Percentiles rank a stretch among this genome's conserved stretches.
phyloP scores from a whole-genome alignment of 2,888 invertebrate genomes.

The Agelastica alni region DNA sequence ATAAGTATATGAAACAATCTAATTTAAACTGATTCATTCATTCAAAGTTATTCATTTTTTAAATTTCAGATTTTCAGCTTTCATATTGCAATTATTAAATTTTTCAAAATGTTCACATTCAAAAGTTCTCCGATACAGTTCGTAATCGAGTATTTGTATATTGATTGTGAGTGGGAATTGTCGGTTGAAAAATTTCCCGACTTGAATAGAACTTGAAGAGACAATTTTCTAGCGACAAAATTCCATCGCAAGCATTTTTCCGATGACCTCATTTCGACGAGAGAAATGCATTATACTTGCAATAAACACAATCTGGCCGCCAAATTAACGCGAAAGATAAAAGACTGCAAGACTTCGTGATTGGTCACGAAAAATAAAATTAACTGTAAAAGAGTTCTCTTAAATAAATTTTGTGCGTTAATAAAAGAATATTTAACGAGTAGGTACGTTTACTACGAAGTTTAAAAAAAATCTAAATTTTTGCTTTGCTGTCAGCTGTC shows the following conservation, averaged over 20 bases:
- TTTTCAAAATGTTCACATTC: not conserved
- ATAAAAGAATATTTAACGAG: too few species aligned
- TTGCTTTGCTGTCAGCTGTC: too few species aligned
- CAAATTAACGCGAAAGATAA: too few species aligned
- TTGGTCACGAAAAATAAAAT: too few species aligned
- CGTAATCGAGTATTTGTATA: conserved; percentile 10
- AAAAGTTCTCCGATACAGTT: not conserved
- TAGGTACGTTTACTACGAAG: too few species aligned
- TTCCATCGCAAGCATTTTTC: conserved; percentile 16
- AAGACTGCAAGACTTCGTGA: too few species aligned
- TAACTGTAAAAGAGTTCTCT: too few species aligned
- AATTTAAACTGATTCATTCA: too few species aligned
- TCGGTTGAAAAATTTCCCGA: conserved; percentile 8
- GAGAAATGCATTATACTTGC: not conserved
- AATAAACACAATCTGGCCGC: too few species aligned
- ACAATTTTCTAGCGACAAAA: conserved; percentile 11
- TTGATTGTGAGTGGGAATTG: conserved; percentile 10
- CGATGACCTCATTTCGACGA: conserved; percentile 13
- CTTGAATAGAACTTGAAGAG: conserved; percentile 11
- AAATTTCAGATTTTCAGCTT: not conserved
- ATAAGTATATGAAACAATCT: too few species aligned
- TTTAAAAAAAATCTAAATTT: too few species aligned
- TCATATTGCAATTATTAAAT: not conserved
- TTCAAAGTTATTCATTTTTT: not conserved
- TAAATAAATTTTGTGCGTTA: too few species aligned